Evolutionary conservation across 2,888 invertebrate genomes (phyloP).

Genomic region (Phengaris arion): DNA sequence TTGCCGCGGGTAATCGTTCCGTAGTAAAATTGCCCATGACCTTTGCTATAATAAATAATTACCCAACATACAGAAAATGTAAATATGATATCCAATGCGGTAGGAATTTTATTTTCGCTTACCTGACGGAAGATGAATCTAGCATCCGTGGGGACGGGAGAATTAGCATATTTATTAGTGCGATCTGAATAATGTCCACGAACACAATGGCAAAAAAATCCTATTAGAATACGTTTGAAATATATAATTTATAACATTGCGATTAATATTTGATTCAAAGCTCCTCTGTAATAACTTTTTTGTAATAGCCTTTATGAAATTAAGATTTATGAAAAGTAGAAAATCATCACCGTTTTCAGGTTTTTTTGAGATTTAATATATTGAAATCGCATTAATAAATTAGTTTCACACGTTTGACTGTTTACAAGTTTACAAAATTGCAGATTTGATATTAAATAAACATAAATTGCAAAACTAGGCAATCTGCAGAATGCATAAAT

Average conservation of each 20-base stretch:
- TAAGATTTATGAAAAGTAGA: slow-evolving; percentile 4
- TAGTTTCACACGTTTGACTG: not conserved
- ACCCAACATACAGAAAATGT: too few relatives aligned
- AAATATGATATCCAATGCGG: not conserved
- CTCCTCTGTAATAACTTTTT: not conserved
- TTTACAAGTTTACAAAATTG: not conserved
- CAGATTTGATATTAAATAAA: not conserved
- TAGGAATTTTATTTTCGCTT: slow-evolving; percentile 57
- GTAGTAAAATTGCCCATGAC: too few relatives aligned
- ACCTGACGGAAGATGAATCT: slow-evolving; percentile 68
- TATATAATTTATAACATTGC: slow-evolving; percentile 11
- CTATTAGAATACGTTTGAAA: slow-evolving; percentile 2
- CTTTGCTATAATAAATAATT: too few relatives aligned
- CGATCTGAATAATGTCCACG: slow-evolving; percentile 33
- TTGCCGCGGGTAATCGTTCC: too few relatives aligned
- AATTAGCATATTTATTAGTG: slow-evolving; percentile 65
- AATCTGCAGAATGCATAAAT: not conserved
- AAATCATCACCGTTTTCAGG: not conserved
- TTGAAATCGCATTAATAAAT: not conserved
- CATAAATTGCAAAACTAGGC: not conserved
- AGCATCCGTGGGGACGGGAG: slow-evolving; percentile 66
- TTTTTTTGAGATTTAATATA: not conserved
- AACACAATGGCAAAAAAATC: slow-evolving; percentile 20
- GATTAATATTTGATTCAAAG: slow-evolving; percentile 9
- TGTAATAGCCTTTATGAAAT: not conserved